These are phyloP conservation scores for Chaetogeoica ovagalla DNA, from an alignment of 2,888 invertebrate species.

Conservation along the genomic window DNA sequence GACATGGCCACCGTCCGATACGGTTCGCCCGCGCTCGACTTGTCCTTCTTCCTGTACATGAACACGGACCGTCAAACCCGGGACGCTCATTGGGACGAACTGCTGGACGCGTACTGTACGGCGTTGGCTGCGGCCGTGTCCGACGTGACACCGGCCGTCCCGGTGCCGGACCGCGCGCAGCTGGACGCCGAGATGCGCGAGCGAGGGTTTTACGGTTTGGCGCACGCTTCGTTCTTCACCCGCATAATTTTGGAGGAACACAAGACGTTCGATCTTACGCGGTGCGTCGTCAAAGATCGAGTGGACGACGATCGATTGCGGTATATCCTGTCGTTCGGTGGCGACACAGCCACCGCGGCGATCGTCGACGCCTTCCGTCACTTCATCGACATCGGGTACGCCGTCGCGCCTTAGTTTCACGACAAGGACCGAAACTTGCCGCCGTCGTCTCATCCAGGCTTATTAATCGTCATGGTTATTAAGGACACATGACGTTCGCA, in stretches of 20 bases:
- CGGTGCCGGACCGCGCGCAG: constrained; percentile 5
- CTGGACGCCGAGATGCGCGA: constrained; percentile 32
- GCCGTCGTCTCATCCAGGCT: too few species aligned
- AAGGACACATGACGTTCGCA: too few species aligned
- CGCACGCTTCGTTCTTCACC: constrained; percentile 14
- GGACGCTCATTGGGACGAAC: constrained; percentile 64
- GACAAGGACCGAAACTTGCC: too few species aligned
- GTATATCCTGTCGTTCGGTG: background rate
- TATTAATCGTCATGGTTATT: too few species aligned
- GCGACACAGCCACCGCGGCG: background rate
- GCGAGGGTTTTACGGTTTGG: constrained; percentile 1
- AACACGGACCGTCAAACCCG: constrained; percentile 68
- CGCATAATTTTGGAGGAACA: constrained; percentile 5
- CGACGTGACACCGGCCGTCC: background rate
- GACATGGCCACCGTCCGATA: constrained; percentile 58
- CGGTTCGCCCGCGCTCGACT: constrained; percentile 65
- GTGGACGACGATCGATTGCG: background rate
- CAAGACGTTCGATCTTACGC: accelerated
- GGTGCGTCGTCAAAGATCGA: too few species aligned
- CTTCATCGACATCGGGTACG: background rate
- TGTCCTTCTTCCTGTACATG: constrained; percentile 67
- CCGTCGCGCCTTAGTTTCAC: too few species aligned
- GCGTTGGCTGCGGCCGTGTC: constrained; percentile 60
- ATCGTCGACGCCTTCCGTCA: constrained; percentile 16
- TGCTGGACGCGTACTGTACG: constrained; percentile 67